Percentiles rank a stretch among this genome's conserved stretches.
Evolutionary conservation across 2,797 vertebrate genomes (phyloP).

Genomic region (Acipenser transmontanus): DNA sequence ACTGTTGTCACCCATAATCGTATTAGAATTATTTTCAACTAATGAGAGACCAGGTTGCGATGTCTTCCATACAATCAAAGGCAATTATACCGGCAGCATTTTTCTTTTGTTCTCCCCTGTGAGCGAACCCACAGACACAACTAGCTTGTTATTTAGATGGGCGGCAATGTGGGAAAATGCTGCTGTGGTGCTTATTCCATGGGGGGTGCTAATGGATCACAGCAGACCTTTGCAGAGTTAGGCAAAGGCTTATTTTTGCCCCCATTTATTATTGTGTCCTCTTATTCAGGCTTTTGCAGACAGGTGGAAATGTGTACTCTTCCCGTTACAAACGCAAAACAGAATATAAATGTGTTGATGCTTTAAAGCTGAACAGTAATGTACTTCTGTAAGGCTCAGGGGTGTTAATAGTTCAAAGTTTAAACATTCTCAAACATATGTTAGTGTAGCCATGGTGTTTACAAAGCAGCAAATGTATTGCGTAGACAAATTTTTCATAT

Average conservation of each 20-base stretch:
- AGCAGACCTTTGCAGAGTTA: not conserved
- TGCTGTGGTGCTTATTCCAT: not conserved
- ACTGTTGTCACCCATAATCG: conserved; percentile 35
- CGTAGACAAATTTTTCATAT: no score
- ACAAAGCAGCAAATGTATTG: no score
- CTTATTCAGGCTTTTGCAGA: not conserved
- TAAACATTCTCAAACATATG: no score
- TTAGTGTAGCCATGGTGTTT: no score
- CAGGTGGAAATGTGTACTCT: not conserved
- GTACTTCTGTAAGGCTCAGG: no score
- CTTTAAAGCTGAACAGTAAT: no score
- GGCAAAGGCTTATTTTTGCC: not conserved
- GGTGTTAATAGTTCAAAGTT: no score
- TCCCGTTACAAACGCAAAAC: no score
- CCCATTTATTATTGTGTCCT: not conserved
- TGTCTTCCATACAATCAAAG: conserved; percentile 8
- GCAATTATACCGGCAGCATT: conserved; percentile 8
- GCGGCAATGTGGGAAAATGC: conserved; percentile 1
- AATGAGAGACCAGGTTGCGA: conserved; percentile 2
- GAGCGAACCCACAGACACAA: not conserved
- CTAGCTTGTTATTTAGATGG: conserved; percentile 7
- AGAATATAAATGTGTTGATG: no score
- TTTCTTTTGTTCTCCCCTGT: conserved; percentile 8
- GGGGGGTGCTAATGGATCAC: conserved; percentile 2
- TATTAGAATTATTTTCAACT: conserved; percentile 29